These are phyloP conservation scores for Rhyacichthys aspro DNA, from an alignment of 2,797 vertebrate genomes.

Conservation along the genomic window DNA sequence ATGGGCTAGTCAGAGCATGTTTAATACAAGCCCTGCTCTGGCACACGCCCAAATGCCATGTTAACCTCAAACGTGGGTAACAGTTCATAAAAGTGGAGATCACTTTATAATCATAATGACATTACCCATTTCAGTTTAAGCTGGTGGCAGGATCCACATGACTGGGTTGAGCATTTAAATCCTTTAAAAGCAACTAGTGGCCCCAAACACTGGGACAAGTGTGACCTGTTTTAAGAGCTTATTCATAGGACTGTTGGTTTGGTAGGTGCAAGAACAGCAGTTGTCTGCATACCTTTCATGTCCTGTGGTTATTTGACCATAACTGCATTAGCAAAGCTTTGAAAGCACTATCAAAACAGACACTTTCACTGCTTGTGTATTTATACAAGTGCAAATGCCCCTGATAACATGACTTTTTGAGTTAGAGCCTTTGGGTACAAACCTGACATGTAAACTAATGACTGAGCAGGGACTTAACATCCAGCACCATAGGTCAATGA, in stretches of 20 bases:
- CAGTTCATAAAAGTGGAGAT: slow-evolving; percentile 56
- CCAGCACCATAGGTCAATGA: slow-evolving; percentile 39
- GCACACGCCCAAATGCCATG: slow-evolving; percentile 39
- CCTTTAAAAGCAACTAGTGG: slow-evolving; percentile 64
- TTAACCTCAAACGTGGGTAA: slow-evolving; percentile 51
- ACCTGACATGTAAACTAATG: slow-evolving; percentile 17
- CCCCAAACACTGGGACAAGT: slow-evolving; percentile 53
- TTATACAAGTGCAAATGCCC: slow-evolving; percentile 4
- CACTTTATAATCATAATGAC: slow-evolving; percentile 48
- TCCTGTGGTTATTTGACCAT: slow-evolving; percentile 61
- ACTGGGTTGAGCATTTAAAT: slow-evolving; percentile 51
- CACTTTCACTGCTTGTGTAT: slow-evolving; percentile 4
- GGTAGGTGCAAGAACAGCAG: slow-evolving; percentile 23
- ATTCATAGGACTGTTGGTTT: slow-evolving; percentile 52
- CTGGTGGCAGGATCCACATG: slow-evolving; percentile 32
- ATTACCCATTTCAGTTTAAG: slow-evolving; percentile 48
- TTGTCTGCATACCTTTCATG: slow-evolving; percentile 68
- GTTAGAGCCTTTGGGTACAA: slow-evolving; percentile 1
- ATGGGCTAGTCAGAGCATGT: slow-evolving; percentile 67
- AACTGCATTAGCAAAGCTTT: slow-evolving; percentile 56
- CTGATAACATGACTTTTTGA: slow-evolving; percentile 2
- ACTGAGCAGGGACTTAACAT: too few relatives aligned
- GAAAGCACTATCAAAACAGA: slow-evolving; percentile 46
- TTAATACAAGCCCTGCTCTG: slow-evolving; percentile 49
- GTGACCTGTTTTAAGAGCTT: slow-evolving; percentile 63